Base-by-base conservation (phyloP, 2,113 vertebrate genomes). In the Pleuronectes platessa region DNA sequence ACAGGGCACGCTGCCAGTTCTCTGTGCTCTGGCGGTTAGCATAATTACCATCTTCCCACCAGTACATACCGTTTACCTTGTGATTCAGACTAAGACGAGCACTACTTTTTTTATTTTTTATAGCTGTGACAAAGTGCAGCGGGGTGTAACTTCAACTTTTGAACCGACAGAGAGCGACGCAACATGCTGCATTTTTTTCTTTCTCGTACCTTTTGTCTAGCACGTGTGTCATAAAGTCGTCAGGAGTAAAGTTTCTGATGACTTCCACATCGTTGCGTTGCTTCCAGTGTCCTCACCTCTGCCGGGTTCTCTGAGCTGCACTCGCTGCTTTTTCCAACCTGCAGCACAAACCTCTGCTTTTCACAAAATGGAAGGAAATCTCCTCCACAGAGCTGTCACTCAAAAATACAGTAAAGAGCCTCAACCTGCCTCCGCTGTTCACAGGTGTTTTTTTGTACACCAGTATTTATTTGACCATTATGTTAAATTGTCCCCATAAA, bases 401-500 rank as follows among this genome's bases (percentile, higher is more conserved):
- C 84, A 82, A 94, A 91, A 89, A 90, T 80, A 90, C 82, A 75
- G 84, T 82, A 88, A 92, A 86, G 82, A 84, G 71, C 75, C 83
- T 87, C 79, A 81, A 84, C 86, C 87, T 86, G 81, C 84, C 71
- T 75, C 68, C 60, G 21, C 68, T 69, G 79, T 78, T 87, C 87
- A 93, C 77, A 89, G 86, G 89, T 93, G 89, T 92, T 66, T 49
- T 49, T 49, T 68, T 93, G 93, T 89, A 92, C 80, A 84, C 83
- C 88, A 70, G 81, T 92, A 92, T 94, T 94, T 93, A 95, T 95
- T 94, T 93, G 93, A 92, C 6, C 90, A 88, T 95, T 94, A 94
- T 94, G 91, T 92, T 93, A 93, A 94, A 93, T 93, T 91, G 92
- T 93, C 89, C 90, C 85, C 92, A 92, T 94, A 94, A 95, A 94